These are phyloP conservation scores for Drosophila ohnishii DNA, from an alignment of 1,140 invertebrate species.

Conservation along the genomic window DNA sequence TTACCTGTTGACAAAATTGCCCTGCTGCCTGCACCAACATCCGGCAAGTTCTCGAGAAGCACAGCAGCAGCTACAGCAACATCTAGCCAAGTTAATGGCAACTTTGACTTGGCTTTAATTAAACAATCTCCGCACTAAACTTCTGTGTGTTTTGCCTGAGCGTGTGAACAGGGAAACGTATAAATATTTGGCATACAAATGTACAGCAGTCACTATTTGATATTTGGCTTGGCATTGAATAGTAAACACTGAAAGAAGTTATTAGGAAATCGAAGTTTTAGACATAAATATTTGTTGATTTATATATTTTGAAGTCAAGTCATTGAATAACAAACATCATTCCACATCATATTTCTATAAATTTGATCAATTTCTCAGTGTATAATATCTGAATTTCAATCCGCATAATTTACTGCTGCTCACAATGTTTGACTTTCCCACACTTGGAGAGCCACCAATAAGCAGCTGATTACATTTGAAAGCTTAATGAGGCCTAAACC, in stretches of 20 bases:
- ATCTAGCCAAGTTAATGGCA: conserved; percentile 57
- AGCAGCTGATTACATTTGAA: conserved; percentile 40
- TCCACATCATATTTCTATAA: neutral
- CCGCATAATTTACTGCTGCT: neutral
- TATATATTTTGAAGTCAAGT: too few relatives aligned
- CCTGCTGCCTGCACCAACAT: conserved; percentile 55
- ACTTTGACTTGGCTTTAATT: conserved; percentile 64
- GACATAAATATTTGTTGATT: too few relatives aligned
- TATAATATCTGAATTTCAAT: conserved; percentile 22
- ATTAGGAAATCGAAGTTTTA: neutral
- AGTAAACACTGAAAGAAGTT: neutral
- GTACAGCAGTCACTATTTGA: conserved; percentile 9
- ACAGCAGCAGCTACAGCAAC: conserved; percentile 31
- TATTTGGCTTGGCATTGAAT: conserved; percentile 30
- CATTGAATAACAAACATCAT: too few relatives aligned
- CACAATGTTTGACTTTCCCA: conserved; percentile 35
- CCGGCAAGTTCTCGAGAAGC: conserved; percentile 59
- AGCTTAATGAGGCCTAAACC: conserved; percentile 16
- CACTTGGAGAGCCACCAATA: conserved; percentile 26
- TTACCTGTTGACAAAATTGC: conserved; percentile 70
- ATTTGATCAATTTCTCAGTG: neutral
- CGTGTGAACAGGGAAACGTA: conserved; percentile 48
- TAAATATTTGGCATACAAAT: conserved; percentile 44
- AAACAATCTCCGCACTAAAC: conserved; percentile 35
- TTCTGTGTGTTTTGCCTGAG: conserved; percentile 27